Base-by-base conservation (phyloP, 2,797 vertebrate species). In the Enteromius afrohamiltoni region DNA sequence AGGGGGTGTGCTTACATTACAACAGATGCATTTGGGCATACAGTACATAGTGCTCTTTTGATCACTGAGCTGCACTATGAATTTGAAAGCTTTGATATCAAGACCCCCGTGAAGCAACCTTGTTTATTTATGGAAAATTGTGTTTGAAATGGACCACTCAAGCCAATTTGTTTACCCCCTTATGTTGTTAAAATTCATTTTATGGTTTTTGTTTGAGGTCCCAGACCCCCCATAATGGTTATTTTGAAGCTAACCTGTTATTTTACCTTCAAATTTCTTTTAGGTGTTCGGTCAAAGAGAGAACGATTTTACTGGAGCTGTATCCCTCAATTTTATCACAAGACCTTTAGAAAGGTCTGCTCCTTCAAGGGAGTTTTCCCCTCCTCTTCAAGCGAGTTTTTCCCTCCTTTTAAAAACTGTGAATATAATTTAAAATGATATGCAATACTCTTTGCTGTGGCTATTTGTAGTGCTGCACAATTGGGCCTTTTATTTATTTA, bases 1-100 rank as follows among this genome's bases (percentile, higher is more conserved):
- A 68, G 45, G 29, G 62, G 55, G 60, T 75, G 62, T 40, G 42
- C 74, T 78, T 74, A 60, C 80, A 82, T 71, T 78, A 60, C 70
- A 79, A 80, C 64, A 14, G 55, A 82, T 74, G 60, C 79, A 77
- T 77, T 77, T 78, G 16, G 9, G 31, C 67, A 55, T 65, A 47
- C 31, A 31, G 31, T 31, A 31, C 19, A 69, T 69, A 21, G 45
- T 2, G 53, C 47, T 62, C 51, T 80, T 70, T 51, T 60, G 79
- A 82, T 77, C 37, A 13, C 37, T 75, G 78, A 60, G 60, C 40
- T 78, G 55, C 34, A 11, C 60, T 85, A 21, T 67, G 68, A 64
- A 69, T 80, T 77, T 65, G 13, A 77, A 58, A 26, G 29, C 16
- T 42, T 31, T 73, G 47, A 70, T 65, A 73, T 73, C 5, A 40